A percentile compares a stretch with the other conserved stretches of the same genome.
These are phyloP conservation scores for Ophthalmolycus amberensis DNA, from an alignment of 2,113 vertebrate genomes.

Conservation along the genomic window DNA sequence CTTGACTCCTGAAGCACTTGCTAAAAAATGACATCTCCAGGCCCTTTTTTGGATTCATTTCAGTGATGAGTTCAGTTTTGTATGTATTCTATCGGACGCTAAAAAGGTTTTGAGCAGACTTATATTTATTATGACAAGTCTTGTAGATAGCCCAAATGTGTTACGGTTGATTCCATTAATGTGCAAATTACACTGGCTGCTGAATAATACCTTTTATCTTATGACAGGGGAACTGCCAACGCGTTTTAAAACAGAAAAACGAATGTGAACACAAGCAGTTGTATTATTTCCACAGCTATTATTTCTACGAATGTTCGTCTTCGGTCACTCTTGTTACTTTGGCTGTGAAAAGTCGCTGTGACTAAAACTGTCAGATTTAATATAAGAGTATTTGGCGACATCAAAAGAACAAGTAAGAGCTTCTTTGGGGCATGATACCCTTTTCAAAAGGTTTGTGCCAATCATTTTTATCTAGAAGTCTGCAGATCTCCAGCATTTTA, in stretches of 20 bases:
- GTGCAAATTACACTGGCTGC: conserved; percentile 53
- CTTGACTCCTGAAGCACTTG: conserved; percentile 16
- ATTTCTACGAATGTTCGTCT: background rate
- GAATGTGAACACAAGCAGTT: conserved; percentile 5
- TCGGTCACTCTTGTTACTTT: conserved; percentile 19
- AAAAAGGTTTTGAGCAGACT: conserved; percentile 15
- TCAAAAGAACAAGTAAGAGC: background rate
- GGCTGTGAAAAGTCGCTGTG: conserved; percentile 16
- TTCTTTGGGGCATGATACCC: conserved; percentile 1
- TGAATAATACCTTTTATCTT: conserved; percentile 59
- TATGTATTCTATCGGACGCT: conserved; percentile 29
- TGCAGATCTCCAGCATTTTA: background rate
- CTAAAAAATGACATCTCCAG: conserved; percentile 22
- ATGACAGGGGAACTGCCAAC: conserved; percentile 36
- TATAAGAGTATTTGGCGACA: conserved; percentile 13
- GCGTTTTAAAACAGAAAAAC: conserved; percentile 31
- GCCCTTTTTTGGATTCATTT: conserved; percentile 20
- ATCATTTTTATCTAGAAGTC: background rate
- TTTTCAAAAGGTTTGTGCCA: conserved; percentile 2
- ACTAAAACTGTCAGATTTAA: conserved; percentile 21
- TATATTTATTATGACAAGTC: conserved; percentile 50
- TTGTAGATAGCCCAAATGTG: conserved; percentile 49
- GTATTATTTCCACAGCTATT: background rate
- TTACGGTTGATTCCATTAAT: conserved; percentile 54
- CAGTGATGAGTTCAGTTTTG: conserved; percentile 28